Evolutionary conservation across 2,797 vertebrate species (phyloP), one percentile per base, ranked within the genome.

Genomic region (Fundulus diaphanus): DNA sequence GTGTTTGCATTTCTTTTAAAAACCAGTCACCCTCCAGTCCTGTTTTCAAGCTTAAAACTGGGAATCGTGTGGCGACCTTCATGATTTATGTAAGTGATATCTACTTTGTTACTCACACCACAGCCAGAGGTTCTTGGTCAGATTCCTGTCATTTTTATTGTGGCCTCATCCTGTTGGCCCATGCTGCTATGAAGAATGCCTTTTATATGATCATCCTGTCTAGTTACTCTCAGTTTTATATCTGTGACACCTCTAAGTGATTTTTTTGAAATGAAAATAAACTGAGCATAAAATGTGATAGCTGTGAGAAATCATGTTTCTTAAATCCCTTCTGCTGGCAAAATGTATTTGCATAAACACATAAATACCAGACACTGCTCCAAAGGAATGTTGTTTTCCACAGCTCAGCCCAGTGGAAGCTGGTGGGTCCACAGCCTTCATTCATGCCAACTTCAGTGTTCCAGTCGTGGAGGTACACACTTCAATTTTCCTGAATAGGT

Each of bases 31-130:
- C 90, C n/a, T 96, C 96, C 74, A 99, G 97, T 81, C 97, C 98
- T 0, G 92, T 99, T 67, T 99, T 96, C 92, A 96, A 90, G 77
- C 95, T 98, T 89, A 98, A 98, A 89, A 97, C 97, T 0, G 98
- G 98, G 76, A 99, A 99, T 92, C 96, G 97, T 79, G 92, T 98
- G 49, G 97, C 97, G 68, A 99, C 98, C 0, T 91, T 99, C 84
- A 98, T 99, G 98, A 96, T 99, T 85, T 99, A 99, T 7, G 98
- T 99, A 92, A 99, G 98, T 97, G 31, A 84, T 82, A 37, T 76
- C 27, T 48, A 15, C 57, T 59, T 44, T 69, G 7, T 79, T 49
- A 73, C 35, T 42, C 12, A 27, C 35, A 80, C 0, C 27, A 5
- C 56, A 59, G 78, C 56, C 24, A 69, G 66, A 80, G 46, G 56